Evolutionary conservation across 2,888 invertebrate genomes (phyloP).

Genomic region (Merodon equestris): DNA sequence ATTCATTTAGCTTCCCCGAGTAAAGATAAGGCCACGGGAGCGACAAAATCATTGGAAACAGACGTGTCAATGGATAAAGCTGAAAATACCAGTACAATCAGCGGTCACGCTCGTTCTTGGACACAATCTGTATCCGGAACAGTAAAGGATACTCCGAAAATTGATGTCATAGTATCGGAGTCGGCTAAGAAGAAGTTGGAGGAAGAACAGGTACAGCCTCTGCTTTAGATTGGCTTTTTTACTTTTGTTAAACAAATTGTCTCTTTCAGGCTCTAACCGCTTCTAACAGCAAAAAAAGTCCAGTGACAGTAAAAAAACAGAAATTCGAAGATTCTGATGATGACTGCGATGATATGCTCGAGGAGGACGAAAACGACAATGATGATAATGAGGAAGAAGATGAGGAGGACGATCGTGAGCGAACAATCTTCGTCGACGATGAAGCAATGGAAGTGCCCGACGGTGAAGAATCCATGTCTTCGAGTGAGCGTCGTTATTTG

Average conservation of each 20-base stretch:
- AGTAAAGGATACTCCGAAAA: conserved; percentile 47
- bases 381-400: conserved; percentile 47
- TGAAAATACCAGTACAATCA: conserved; percentile 82
- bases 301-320: conserved; percentile 2
- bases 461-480: conserved; percentile 78
- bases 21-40: neutral
- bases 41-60: neutral
- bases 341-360: conserved; percentile 52
- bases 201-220: conserved; percentile 25
- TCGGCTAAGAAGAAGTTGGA: conserved; percentile 36
- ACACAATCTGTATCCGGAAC: conserved; percentile 66
- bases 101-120: conserved; percentile 78
- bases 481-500: conserved; percentile 80
- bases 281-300: neutral
- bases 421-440: conserved; percentile 72
- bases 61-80: conserved; percentile 14
- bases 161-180: conserved; percentile 65
- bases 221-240: neutral
- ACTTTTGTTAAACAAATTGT: neutral
- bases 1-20: conserved; percentile 39
- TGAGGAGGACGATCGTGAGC: conserved; percentile 47
- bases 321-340: conserved; percentile 19
- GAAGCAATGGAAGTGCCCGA: conserved; percentile 73
- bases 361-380: conserved; percentile 36
- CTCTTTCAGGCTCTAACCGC: neutral